A percentile compares a stretch with the other conserved stretches of the same genome.
Evolutionary conservation across 2,888 invertebrate species (phyloP).

Genomic region (Eutolmus rufibarbis): DNA sequence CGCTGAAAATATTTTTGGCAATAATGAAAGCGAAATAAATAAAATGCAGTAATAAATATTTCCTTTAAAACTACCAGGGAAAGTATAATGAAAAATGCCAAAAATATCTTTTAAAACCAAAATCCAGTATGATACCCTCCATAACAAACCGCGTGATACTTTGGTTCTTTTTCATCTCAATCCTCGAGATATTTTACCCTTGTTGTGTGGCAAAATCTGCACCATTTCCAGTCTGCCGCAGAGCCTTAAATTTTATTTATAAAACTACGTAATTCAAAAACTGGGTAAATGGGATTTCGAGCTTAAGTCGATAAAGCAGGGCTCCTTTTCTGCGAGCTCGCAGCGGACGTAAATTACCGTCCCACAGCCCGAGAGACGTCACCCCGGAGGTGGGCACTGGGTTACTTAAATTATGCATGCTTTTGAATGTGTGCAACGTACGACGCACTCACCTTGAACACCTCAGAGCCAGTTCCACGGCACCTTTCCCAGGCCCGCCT

Average conservation of each 20-base stretch:
- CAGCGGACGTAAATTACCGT: constrained; percentile 12
- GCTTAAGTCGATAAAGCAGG: background rate
- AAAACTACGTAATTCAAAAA: background rate
- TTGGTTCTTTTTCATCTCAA: background rate
- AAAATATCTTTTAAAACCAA: background rate
- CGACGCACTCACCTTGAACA: constrained; percentile 24
- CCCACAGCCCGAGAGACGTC: background rate
- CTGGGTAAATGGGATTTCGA: background rate
- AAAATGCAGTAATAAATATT: too few relatives aligned
- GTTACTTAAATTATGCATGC: background rate
- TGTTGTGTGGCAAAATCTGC: background rate
- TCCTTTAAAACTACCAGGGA: background rate
- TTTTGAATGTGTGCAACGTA: background rate
- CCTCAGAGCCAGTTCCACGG: background rate
- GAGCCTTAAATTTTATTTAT: background rate
- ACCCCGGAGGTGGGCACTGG: background rate
- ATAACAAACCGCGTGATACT: background rate
- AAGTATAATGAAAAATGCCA: background rate
- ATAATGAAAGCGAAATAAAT: background rate
- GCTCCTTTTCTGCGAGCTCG: background rate
- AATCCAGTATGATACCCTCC: background rate
- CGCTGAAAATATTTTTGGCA: background rate
- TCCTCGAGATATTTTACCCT: background rate
- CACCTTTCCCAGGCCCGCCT: constrained; percentile 30
- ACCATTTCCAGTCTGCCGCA: background rate